phyloP scores from a whole-genome alignment of 2,888 invertebrate genomes.

The Heliothis peltigera region DNA sequence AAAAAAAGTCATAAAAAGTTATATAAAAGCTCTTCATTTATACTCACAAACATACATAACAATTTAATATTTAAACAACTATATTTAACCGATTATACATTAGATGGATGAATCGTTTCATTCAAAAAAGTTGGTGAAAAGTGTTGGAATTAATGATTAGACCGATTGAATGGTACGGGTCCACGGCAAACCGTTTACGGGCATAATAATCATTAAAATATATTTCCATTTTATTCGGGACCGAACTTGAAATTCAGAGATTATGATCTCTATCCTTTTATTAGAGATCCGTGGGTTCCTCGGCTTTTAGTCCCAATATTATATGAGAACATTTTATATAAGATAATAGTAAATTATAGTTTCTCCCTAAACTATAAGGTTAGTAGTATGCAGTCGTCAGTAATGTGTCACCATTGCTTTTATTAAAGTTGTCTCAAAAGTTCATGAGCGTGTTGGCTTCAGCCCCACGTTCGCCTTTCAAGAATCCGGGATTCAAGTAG shows the following conservation, averaged over 20 bases:
- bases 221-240: conserved; percentile 87
- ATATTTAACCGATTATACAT: conserved; percentile 3
- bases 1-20: too few relatives aligned
- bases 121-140: conserved; percentile 77
- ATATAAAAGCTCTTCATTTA: too few relatives aligned
- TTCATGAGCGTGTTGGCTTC: too few relatives aligned
- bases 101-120: conserved; percentile 36
- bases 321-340: background rate
- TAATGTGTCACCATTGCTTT: too few relatives aligned
- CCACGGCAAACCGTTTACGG: conserved; percentile 84
- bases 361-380: too few relatives aligned
- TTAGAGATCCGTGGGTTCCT: conserved; percentile 72
- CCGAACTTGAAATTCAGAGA: conserved; percentile 83
- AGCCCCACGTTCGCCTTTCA: too few relatives aligned
- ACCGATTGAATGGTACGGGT: conserved; percentile 78
- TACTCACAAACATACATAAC: too few relatives aligned
- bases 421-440: too few relatives aligned
- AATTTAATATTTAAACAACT: too few relatives aligned
- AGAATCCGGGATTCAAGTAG: too few relatives aligned
- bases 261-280: conserved; percentile 88
- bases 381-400: too few relatives aligned
- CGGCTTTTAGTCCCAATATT: conserved; percentile 11
- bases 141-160: conserved; percentile 77
- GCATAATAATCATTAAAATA: conserved; percentile 88
- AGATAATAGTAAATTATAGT: too few relatives aligned